Conservation (phyloP, 2,888 invertebrate genomes). For the Campoplex capitator region DNA sequence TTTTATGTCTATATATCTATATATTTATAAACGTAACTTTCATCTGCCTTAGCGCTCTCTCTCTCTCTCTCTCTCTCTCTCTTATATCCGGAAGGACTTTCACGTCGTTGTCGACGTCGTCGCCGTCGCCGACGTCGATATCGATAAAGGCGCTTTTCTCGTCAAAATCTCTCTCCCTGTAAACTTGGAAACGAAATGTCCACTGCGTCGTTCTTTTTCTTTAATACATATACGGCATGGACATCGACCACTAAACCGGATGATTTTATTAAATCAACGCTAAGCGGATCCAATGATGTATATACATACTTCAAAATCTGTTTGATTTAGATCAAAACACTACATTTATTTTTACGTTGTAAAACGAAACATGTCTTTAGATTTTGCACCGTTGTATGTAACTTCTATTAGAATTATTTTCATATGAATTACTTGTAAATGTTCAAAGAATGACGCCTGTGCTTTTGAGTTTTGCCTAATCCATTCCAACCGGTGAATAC, state of each 20-base stretch:
- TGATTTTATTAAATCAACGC: constrained; percentile 6
- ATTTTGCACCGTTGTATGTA: neutral
- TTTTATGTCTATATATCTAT: constrained; percentile 22
- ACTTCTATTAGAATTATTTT: neutral
- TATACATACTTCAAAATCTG: neutral
- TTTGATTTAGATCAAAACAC: neutral
- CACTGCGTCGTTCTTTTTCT: neutral
- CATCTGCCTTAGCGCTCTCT: constrained; percentile 32
- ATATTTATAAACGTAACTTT: constrained; percentile 40
- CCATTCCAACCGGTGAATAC: neutral
- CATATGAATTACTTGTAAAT: neutral
- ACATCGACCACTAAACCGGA: neutral
- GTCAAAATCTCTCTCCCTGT: constrained; percentile 49
- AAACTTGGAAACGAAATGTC: constrained; percentile 52
- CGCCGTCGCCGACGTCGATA: constrained; percentile 41
- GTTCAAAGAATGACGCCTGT: too few species aligned
- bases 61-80: too few species aligned
- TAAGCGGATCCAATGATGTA: neutral
- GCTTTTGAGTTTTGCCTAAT: neutral
- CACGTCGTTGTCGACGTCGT: constrained; percentile 48
- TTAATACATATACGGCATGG: neutral
- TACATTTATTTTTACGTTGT: neutral
- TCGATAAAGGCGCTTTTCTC: constrained; percentile 62
- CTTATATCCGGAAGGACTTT: constrained; percentile 41
- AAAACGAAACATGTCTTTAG: too few species aligned